Percentiles rank a stretch among this genome's conserved stretches.
These are phyloP conservation scores for Myotis findleyi DNA, from an alignment of 2,797 vertebrate species.

Conservation along the genomic window DNA sequence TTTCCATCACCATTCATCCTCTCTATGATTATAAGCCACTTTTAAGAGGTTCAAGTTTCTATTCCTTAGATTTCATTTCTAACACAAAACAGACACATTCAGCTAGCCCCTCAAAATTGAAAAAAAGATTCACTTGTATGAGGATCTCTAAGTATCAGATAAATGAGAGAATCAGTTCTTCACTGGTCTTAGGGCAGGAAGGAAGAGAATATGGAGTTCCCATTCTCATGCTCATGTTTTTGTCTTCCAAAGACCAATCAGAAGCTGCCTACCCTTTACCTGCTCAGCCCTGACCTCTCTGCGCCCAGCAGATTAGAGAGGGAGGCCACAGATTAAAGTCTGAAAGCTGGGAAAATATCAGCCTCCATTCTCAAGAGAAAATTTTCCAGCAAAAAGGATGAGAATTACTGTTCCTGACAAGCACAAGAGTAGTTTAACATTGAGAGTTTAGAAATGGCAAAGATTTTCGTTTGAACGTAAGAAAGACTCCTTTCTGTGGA, in stretches of 20 bases:
- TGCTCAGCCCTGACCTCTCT: not conserved
- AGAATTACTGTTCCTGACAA: not conserved
- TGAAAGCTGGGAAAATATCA: not conserved
- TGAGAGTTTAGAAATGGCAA: not conserved
- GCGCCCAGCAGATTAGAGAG: not conserved
- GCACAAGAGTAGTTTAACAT: not conserved
- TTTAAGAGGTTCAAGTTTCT: conserved; percentile 31
- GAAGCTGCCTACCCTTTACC: not conserved
- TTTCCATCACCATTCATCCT: no score
- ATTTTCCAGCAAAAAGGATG: not conserved
- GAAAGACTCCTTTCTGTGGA: not conserved
- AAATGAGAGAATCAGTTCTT: conserved; percentile 18
- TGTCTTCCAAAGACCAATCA: not conserved
- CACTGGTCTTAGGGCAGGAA: not conserved
- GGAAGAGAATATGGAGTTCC: not conserved
- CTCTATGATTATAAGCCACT: not conserved
- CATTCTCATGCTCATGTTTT: not conserved
- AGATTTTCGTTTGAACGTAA: not conserved
- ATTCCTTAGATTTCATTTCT: conserved; percentile 40
- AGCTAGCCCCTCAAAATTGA: not conserved
- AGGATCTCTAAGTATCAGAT: not conserved
- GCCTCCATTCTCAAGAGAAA: not conserved
- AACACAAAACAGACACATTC: conserved; percentile 3
- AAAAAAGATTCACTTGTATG: not conserved
- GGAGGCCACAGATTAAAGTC: not conserved